Conservation (phyloP, 1,140 invertebrate species). For the Andrena cerasifolii region DNA sequence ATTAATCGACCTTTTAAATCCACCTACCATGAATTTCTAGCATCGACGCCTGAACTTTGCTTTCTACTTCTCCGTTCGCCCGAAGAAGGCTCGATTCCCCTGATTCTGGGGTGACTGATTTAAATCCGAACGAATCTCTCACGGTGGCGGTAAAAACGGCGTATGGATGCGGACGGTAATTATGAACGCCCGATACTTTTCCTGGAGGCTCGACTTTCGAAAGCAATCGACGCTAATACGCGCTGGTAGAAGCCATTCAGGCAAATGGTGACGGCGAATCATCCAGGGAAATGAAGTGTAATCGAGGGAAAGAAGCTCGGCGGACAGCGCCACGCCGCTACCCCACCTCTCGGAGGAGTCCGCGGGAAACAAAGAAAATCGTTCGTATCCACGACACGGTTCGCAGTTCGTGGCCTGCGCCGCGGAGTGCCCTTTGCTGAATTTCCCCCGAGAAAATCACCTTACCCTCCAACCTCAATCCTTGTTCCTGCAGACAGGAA, state of each 20-base stretch:
- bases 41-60: too few species aligned
- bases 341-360: not conserved
- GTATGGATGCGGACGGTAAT: too few species aligned
- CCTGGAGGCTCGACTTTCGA: not conserved
- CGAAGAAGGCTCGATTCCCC: too few species aligned
- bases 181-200: not conserved
- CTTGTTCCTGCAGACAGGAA: conserved; percentile 65
- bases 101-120: too few species aligned
- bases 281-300: conserved; percentile 60
- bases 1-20: too few species aligned
- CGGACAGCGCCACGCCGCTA: not conserved
- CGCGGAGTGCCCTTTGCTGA: conserved; percentile 57
- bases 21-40: too few species aligned
- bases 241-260: not conserved
- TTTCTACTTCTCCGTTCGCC: too few species aligned
- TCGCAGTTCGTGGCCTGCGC: conserved; percentile 2
- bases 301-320: conserved; percentile 22
- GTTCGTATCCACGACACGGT: conserved; percentile 47
- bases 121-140: too few species aligned
- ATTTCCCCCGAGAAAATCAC: conserved; percentile 70
- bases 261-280: conserved; percentile 21
- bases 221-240: not conserved
- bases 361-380: conserved; percentile 34
- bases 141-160: too few species aligned
- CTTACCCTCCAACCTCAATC: conserved; percentile 62